Evolutionary conservation across 2,797 vertebrate species (phyloP).

Genomic region (Falco naumanni): DNA sequence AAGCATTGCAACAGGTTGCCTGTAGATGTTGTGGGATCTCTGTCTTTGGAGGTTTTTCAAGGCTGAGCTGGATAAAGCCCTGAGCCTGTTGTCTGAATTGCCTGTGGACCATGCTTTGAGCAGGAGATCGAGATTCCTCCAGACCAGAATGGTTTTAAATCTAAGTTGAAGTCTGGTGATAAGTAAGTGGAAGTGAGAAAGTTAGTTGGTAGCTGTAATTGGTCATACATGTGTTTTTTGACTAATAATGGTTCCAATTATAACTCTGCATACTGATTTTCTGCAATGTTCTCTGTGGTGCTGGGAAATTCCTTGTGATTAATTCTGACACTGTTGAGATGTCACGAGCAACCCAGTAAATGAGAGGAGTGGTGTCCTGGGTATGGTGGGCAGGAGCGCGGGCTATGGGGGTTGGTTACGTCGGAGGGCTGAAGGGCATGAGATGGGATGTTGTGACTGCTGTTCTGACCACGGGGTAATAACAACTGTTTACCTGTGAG

Average conservation of each 20-base stretch:
- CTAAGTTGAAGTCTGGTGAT: neutral
- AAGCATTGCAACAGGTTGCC: neutral
- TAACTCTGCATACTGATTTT: neutral
- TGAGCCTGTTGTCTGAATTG: neutral
- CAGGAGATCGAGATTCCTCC: neutral
- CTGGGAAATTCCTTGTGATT: neutral
- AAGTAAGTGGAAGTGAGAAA: neutral
- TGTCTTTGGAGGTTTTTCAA: neutral
- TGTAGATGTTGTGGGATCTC: neutral
- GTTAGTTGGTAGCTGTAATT: neutral
- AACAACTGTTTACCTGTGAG: neutral
- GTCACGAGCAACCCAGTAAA: neutral
- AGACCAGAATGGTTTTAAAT: neutral
- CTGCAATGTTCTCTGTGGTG: neutral
- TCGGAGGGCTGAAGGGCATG: neutral
- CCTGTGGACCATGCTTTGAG: neutral
- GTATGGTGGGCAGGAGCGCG: neutral
- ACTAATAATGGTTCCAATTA: neutral
- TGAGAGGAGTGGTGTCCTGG: neutral
- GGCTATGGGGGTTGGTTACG: neutral
- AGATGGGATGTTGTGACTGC: neutral
- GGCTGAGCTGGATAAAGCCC: neutral
- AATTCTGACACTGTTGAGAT: neutral
- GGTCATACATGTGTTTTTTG: neutral
- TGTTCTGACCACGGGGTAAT: neutral